phyloP scores from a whole-genome alignment of 2,113 vertebrate species.

The Echinops telfairi region DNA sequence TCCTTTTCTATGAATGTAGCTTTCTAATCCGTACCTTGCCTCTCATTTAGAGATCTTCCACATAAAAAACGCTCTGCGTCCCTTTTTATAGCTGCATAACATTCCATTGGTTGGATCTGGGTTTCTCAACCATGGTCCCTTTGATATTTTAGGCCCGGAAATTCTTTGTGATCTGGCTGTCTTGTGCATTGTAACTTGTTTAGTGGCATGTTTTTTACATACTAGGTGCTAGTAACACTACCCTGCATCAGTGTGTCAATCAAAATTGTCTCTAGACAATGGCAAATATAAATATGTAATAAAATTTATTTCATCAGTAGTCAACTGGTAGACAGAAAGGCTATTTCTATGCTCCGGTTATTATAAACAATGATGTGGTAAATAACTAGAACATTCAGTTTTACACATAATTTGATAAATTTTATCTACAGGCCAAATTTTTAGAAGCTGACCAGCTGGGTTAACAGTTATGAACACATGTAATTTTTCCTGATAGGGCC shows the following conservation, averaged over 20 bases:
- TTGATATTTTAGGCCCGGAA: no score
- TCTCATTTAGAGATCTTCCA: not conserved
- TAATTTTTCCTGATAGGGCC: constrained; percentile 7
- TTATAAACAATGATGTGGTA: not conserved
- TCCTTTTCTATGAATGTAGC: no score
- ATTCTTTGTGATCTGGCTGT: not conserved
- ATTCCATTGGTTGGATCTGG: not conserved
- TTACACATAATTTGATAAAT: not conserved
- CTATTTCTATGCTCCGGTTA: not conserved
- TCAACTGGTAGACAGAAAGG: not conserved
- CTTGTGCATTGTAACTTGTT: not conserved
- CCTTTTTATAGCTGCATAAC: not conserved
- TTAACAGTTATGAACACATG: not conserved
- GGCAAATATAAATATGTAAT: no score
- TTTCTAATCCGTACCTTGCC: not conserved
- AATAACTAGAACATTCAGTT: not conserved
- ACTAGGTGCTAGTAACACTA: not conserved
- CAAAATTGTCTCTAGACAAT: no score
- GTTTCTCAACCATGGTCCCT: not conserved
- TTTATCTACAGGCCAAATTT: constrained; percentile 36
- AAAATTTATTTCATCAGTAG: not conserved
- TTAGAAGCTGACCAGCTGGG: not conserved
- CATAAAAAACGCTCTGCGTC: not conserved
- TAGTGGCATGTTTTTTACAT: not conserved
- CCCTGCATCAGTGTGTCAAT: not conserved